Evolutionary conservation across 2,797 vertebrate species (phyloP).

Genomic region (Cyprinodon diabolis): DNA sequence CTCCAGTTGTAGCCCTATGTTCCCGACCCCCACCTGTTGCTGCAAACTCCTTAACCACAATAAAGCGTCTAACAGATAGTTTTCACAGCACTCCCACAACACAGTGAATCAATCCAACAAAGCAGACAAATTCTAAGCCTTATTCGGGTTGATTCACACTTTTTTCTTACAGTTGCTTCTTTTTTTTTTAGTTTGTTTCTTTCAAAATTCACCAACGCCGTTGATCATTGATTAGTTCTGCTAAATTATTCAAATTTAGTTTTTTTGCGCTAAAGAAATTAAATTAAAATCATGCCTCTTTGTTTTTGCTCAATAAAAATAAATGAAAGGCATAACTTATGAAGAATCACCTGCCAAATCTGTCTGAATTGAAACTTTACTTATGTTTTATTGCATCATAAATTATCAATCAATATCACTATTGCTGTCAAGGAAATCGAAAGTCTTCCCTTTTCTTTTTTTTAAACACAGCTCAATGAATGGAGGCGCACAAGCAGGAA

Average conservation of each 20-base stretch:
- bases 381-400: neutral
- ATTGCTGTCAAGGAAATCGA: neutral
- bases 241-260: too few relatives aligned
- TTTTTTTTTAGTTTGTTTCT: neutral
- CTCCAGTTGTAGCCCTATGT: neutral
- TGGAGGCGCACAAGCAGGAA: constrained; percentile 3
- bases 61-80: too few relatives aligned
- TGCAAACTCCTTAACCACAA: too few relatives aligned
- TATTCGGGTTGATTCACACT: neutral
- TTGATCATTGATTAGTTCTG: too few relatives aligned
- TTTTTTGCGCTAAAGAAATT: neutral
- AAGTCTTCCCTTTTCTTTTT: neutral
- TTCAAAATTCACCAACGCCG: neutral
- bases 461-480: constrained; percentile 32
- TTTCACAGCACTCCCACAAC: too few relatives aligned
- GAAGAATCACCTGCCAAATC: constrained; percentile 27
- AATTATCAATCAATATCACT: neutral
- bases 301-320: neutral
- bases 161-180: neutral
- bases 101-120: too few relatives aligned
- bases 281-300: neutral
- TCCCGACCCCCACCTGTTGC: neutral
- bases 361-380: constrained; percentile 20
- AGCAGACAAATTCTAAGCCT: too few relatives aligned
- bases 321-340: neutral